These are phyloP conservation scores for Pammene fasciana DNA, from an alignment of 2,888 invertebrate genomes.

Conservation along the genomic window DNA sequence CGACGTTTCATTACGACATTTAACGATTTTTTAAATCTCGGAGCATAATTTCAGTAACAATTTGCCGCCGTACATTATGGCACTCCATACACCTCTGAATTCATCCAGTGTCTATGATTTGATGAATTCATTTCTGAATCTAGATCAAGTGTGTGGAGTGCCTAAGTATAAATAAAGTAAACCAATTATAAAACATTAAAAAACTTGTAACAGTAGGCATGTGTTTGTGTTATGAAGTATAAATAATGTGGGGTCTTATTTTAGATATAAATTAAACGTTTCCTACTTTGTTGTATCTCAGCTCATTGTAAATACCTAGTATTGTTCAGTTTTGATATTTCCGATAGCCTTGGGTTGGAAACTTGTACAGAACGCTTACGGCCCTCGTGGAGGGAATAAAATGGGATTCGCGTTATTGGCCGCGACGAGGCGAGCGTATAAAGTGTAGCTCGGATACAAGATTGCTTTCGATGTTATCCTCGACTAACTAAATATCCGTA, in stretches of 20 bases:
- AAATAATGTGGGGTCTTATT: too few relatives aligned
- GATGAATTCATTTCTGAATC: too few relatives aligned
- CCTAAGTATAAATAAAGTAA: too few relatives aligned
- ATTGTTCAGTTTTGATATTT: conserved; percentile 18
- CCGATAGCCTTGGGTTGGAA: conserved; percentile 11
- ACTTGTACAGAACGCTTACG: conserved; percentile 27
- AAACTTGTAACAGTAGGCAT: too few relatives aligned
- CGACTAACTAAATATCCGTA: conserved; percentile 15
- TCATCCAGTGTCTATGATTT: too few relatives aligned
- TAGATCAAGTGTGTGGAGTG: too few relatives aligned
- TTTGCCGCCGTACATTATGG: too few relatives aligned
- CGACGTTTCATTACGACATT: neutral
- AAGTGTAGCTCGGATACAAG: conserved; percentile 24
- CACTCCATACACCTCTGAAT: too few relatives aligned
- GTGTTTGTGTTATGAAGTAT: too few relatives aligned
- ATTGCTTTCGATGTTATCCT: conserved; percentile 18
- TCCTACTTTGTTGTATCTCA: neutral
- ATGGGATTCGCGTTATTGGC: conserved; percentile 21
- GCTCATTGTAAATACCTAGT: neutral
- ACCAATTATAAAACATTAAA: too few relatives aligned
- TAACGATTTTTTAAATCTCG: too few relatives aligned
- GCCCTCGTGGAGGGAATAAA: conserved; percentile 28
- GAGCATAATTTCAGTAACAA: too few relatives aligned
- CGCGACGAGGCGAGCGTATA: conserved; percentile 23
- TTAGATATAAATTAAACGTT: neutral